Percentiles rank a stretch among this genome's conserved stretches.
These are phyloP conservation scores for Thryonomys swinderianus DNA, from an alignment of 2,113 vertebrate species.

Conservation along the genomic window DNA sequence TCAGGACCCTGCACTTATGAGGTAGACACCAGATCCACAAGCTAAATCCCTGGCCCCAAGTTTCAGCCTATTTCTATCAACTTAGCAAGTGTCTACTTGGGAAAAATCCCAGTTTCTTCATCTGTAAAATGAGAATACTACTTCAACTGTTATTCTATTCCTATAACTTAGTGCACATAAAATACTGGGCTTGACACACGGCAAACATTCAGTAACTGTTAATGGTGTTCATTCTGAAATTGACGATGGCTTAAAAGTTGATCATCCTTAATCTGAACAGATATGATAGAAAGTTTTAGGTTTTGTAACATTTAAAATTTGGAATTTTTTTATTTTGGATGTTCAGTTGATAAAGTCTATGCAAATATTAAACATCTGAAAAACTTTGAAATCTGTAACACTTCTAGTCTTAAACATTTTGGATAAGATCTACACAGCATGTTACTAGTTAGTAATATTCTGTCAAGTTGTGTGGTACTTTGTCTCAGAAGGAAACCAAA, in stretches of 20 bases:
- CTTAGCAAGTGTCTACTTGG: not conserved
- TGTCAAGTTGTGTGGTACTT: constrained; percentile 5
- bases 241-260: not conserved
- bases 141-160: constrained; percentile 32
- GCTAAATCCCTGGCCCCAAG: no score
- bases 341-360: not conserved
- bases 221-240: not conserved
- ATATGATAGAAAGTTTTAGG: not conserved
- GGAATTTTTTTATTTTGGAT: not conserved
- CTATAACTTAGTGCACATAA: not conserved
- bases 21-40: no score
- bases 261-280: not conserved
- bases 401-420: not conserved
- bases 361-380: not conserved
- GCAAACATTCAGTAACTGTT: not conserved
- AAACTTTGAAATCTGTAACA: not conserved
- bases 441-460: not conserved
- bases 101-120: constrained; percentile 51
- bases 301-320: not conserved
- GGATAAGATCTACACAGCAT: not conserved
- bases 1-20: no score
- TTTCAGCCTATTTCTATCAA: not conserved
- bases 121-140: not conserved
- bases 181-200: constrained; percentile 12
- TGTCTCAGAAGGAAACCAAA: constrained; percentile 40